Percentiles rank a stretch among this genome's conserved stretches.
These are phyloP conservation scores for Oncorhynchus mykiss DNA, from an alignment of 2,113 vertebrate genomes.

Conservation along the genomic window DNA sequence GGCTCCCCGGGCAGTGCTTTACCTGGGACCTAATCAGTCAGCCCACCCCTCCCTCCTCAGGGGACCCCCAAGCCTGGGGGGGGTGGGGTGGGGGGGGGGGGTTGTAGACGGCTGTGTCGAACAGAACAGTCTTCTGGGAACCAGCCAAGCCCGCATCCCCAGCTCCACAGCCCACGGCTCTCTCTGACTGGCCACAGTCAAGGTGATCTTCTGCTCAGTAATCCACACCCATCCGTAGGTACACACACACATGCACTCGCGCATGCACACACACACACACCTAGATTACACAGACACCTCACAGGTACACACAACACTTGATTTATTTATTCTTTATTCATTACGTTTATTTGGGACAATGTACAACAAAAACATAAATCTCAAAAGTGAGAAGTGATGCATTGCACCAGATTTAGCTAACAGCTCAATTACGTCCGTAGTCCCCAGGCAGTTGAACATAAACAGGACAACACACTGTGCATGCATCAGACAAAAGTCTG, in stretches of 20 bases:
- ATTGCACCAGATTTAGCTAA: too few species aligned
- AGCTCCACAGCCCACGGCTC: slow-evolving; percentile 70
- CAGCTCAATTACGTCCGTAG: too few species aligned
- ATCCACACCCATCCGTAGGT: slow-evolving; percentile 34
- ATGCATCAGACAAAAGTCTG: too few species aligned
- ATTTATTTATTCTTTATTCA: too few species aligned
- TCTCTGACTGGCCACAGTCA: slow-evolving; percentile 74
- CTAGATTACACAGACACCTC: slow-evolving; percentile 1
- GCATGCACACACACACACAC: slow-evolving; percentile 19
- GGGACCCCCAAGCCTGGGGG: slow-evolving; percentile 64
- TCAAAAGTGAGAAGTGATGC: too few species aligned
- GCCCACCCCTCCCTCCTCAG: slow-evolving; percentile 75
- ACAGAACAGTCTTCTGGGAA: slow-evolving; percentile 72
- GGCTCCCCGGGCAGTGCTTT: slow-evolving; percentile 83
- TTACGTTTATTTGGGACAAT: too few species aligned
- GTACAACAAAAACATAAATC: too few species aligned
- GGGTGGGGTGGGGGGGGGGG: slow-evolving; percentile 34
- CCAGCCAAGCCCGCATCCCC: slow-evolving; percentile 60
- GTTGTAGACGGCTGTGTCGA: slow-evolving; percentile 56
- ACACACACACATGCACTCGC: slow-evolving; percentile 23
- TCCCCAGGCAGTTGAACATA: too few species aligned
- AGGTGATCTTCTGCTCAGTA: slow-evolving; percentile 69
- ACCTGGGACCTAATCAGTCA: slow-evolving; percentile 87
- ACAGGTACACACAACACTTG: neutral
- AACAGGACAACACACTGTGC: too few species aligned